Evolutionary conservation across 64 coral and sea anemone genomes (phyloP).

Genomic region (Stichodactyla helianthus): DNA sequence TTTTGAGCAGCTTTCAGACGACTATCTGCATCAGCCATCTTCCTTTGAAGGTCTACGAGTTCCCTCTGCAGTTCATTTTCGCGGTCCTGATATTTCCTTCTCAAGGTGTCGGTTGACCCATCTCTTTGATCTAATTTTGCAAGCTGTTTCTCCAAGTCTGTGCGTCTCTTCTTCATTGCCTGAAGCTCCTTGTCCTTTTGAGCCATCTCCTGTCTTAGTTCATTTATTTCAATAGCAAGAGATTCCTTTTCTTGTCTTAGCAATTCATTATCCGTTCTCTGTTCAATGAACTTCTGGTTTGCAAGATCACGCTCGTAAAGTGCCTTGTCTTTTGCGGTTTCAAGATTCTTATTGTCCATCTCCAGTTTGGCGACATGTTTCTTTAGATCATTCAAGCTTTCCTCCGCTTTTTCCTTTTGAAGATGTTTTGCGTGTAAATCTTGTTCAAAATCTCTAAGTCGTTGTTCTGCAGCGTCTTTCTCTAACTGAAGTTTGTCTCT

Average conservation of each 20-base stretch:
- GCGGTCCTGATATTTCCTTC: slow-evolving; percentile 27
- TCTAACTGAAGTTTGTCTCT: slow-evolving; percentile 70
- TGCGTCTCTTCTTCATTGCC: slow-evolving; percentile 23
- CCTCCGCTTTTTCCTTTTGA: slow-evolving; percentile 53
- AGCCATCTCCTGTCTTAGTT: slow-evolving; percentile 10
- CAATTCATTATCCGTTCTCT: slow-evolving; percentile 53
- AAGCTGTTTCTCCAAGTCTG: slow-evolving; percentile 36
- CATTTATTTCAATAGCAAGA: slow-evolving; percentile 33
- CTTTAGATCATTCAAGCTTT: slow-evolving; percentile 38
- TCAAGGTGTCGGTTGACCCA: background rate
- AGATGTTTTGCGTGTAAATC: slow-evolving; percentile 59
- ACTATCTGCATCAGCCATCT: slow-evolving; percentile 22
- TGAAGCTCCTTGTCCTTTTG: slow-evolving; percentile 21
- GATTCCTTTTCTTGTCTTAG: slow-evolving; percentile 67
- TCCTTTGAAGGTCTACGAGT: slow-evolving; percentile 33
- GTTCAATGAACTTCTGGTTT: slow-evolving; percentile 70
- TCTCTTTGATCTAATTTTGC: slow-evolving; percentile 13
- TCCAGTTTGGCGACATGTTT: slow-evolving; percentile 60
- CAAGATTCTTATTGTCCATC: slow-evolving; percentile 69
- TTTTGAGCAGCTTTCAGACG: slow-evolving; percentile 17
- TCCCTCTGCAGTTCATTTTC: slow-evolving; percentile 47
- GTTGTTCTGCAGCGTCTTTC: slow-evolving; percentile 50
- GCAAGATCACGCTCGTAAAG: slow-evolving; percentile 59
- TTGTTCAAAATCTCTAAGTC: slow-evolving; percentile 39
- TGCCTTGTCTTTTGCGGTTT: slow-evolving; percentile 61